A percentile compares a stretch with the other conserved stretches of the same genome.
phyloP scores from a whole-genome alignment of 2,113 vertebrate species.

The Oncorhynchus clarkii region DNA sequence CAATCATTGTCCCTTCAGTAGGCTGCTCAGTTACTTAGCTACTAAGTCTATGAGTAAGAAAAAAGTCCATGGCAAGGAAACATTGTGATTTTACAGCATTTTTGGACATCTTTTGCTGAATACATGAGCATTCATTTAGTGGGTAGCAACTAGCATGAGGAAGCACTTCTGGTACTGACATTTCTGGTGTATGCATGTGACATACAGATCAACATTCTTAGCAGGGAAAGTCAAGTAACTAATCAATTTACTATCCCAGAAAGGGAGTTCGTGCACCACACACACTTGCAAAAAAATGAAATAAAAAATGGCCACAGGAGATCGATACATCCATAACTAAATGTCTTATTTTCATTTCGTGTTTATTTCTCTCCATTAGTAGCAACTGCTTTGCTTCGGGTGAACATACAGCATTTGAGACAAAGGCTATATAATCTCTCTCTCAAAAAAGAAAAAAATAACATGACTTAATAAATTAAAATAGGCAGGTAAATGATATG shows the following conservation, averaged over 20 bases:
- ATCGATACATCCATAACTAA: neutral
- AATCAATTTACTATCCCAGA: neutral
- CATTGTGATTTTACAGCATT: neutral
- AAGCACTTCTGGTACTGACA: neutral
- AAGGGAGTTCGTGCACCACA: neutral
- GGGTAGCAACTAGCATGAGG: neutral
- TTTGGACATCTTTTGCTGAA: neutral
- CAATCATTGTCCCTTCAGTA: neutral
- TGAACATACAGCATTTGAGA: constrained; percentile 1
- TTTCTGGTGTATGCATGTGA: neutral
- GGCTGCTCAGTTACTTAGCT: neutral
- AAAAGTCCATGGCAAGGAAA: neutral
- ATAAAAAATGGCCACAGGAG: neutral
- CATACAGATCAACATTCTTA: neutral
- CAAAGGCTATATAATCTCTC: constrained; percentile 9
- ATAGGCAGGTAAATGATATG: neutral
- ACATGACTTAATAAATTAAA: constrained; percentile 4
- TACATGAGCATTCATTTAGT: neutral
- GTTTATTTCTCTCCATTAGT: neutral
- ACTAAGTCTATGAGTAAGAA: neutral
- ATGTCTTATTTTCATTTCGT: neutral
- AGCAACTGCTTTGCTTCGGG: neutral
- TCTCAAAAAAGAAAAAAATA: neutral
- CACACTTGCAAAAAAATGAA: no score
- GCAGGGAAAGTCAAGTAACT: neutral